Base-by-base conservation (phyloP, 2,797 vertebrate species). In the Sphenopsis melanotis region DNA sequence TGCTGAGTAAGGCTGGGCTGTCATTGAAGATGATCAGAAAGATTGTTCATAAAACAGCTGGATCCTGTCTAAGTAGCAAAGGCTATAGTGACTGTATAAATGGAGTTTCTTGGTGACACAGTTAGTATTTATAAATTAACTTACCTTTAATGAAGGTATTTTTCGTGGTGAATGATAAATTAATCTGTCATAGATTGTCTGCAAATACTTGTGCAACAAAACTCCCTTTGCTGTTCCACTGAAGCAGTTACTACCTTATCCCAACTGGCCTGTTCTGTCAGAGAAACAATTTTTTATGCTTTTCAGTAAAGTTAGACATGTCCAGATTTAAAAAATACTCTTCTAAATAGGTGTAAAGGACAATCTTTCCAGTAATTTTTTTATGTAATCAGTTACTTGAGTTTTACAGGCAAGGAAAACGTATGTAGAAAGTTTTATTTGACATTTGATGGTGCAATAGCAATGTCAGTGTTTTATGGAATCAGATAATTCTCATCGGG, bases 1-100 rank as follows among this genome's bases (percentile, higher is more conserved):
- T 94, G 84, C 95, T 39, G 59, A 79, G 55, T 80, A 90, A 96
- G 96, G 87, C 87, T 92, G 68, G 85, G 72, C 75, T 78, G 83
- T 90, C 95, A 94, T 69, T 90, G 93, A 66, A 79, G 85, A 75
- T 76, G 68, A 86, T 91, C 44, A 59, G 85, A 72, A 94, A 89
- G 87, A 85, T 88, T 92, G 81, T 87, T 94, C 76, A 85, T 49
- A n/a, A 66, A 93, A 42, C 70, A 90, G 83, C 75, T 83, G 77
- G 32, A 52, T 71, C 83, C 80, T 41, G 3, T 57, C 3, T 14
- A 15, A 71, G 41, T 57, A 30, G 11, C 11, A 60, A 18, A 59
- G 34, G 6, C 12, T 42, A 7, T 32, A 15, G 41, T 6, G 36
- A 27, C 24, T 37, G 26, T 27, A 3, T 8, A 50, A 49, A 53